Percentiles rank a stretch among this genome's conserved stretches.
These are phyloP conservation scores for Enteromius argenteus DNA, from an alignment of 2,797 vertebrate genomes.

Conservation along the genomic window DNA sequence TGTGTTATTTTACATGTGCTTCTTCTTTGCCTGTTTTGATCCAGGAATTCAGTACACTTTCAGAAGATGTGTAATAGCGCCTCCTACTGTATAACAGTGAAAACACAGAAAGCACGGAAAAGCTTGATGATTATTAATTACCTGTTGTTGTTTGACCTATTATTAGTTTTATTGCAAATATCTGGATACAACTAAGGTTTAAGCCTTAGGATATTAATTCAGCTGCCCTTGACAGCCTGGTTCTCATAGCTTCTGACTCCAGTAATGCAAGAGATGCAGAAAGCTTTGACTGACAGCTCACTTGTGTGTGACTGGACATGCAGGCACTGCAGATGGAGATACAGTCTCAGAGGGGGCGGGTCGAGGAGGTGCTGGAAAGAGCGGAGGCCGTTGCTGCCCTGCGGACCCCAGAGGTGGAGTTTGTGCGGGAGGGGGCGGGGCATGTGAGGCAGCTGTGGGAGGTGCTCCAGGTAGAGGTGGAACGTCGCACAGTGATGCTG, in stretches of 20 bases:
- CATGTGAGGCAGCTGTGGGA: constrained; percentile 86
- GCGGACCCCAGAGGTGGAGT: constrained; percentile 82
- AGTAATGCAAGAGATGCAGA: background rate
- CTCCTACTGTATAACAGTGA: background rate
- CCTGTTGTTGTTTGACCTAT: background rate
- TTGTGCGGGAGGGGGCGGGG: constrained; percentile 82
- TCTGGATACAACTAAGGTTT: background rate
- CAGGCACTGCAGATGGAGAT: constrained; percentile 92
- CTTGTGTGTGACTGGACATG: constrained; percentile 28
- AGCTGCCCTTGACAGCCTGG: background rate
- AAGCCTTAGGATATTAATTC: background rate
- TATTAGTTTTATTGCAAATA: background rate
- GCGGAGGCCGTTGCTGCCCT: constrained; percentile 82
- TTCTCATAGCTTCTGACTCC: background rate
- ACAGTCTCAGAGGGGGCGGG: constrained; percentile 86
- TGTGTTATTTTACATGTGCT: background rate
- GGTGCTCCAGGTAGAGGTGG: constrained; percentile 84
- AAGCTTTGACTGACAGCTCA: background rate
- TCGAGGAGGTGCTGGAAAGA: constrained; percentile 84
- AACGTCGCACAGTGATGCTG: constrained; percentile 83
- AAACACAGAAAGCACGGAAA: background rate
- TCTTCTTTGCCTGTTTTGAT: background rate
- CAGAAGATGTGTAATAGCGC: background rate
- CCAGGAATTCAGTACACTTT: background rate
- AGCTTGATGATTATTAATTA: background rate